A percentile compares a stretch with the other conserved stretches of the same genome.
phyloP scores from a whole-genome alignment of 1,140 invertebrate genomes.

The Micrasema minimum region DNA sequence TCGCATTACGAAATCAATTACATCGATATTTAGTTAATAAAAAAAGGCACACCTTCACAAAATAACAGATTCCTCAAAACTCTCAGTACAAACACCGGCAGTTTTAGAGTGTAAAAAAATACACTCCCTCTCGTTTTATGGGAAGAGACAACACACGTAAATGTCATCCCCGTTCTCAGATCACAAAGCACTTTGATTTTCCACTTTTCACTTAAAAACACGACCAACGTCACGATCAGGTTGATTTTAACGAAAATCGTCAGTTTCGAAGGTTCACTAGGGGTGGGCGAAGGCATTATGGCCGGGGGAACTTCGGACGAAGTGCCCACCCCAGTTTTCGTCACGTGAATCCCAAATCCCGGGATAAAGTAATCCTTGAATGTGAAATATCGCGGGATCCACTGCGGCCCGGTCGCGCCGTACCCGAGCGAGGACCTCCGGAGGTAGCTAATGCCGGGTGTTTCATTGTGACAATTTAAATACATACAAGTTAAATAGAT shows the following conservation, averaged over 20 bases:
- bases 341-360: neutral
- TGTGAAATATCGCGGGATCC: too few species aligned
- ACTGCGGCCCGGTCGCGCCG: neutral
- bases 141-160: neutral
- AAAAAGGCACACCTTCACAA: slow-evolving; percentile 1
- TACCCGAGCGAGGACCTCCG: slow-evolving; percentile 17
- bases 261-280: slow-evolving; percentile 5
- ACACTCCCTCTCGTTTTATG: neutral
- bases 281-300: neutral
- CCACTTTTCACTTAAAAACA: slow-evolving; percentile 53
- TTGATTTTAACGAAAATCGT: neutral
- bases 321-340: neutral
- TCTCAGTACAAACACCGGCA: slow-evolving; percentile 2
- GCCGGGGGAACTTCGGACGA: neutral
- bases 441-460: slow-evolving; percentile 30
- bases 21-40: neutral
- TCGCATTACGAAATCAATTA: neutral
- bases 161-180: slow-evolving; percentile 42
- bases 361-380: neutral
- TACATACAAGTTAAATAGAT: too few species aligned
- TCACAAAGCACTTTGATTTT: slow-evolving; percentile 56
- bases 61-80: neutral
- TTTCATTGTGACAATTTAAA: slow-evolving; percentile 33
- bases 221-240: slow-evolving; percentile 15
- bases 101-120: neutral